Evolutionary conservation across 2,888 invertebrate species (phyloP), one percentile per base, ranked within the genome.

Genomic region (Melipona bicolor): DNA sequence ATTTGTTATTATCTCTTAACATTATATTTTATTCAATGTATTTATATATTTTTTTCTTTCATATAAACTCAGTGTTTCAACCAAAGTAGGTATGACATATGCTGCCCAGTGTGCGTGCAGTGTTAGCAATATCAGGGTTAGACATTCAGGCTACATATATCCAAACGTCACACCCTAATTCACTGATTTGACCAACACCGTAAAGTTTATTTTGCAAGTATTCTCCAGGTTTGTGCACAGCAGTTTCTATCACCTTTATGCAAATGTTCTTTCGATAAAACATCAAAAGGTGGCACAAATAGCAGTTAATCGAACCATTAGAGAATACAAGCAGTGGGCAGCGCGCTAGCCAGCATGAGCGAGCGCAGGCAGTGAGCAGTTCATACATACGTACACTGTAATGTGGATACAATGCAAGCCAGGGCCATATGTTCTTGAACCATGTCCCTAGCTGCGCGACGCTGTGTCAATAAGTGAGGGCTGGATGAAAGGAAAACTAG

Each of bases 1-100:
- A 86, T 76, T 89, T 89, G 90, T 93, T 94, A 91, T 93, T 92
- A 93, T 94, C 91, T 91, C 93, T 94, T 93, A 88, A 85, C 84
- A 87, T 83, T 83, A 88, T 94, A 94, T 94, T 94, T 95, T 94
- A 93, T 95, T 94, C 94, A 95, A 94, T 95, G 91, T 92, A 91
- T 92, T 90, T 91, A 92, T 93, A 91, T 92, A 92, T 92, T 91
- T 90, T 91, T 91, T 90, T 91, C 87, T 88, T 92, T 89, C 89
- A 92, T 92, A 92, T 92, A 92, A 93, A 93, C 90, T 92, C 92
- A 92, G 90, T 91, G 90, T 91, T 91, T 89, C 84, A 90, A 92
- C 89, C 89, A 90, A 91, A 90, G 89, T 93, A 90, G 89, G 92
- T 92, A 92, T 92, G 91, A 92, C 87, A 86, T 89, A 90, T 91